These are phyloP conservation scores for Chrysocyon brachyurus DNA, from an alignment of 2,797 vertebrate species.

Conservation along the genomic window DNA sequence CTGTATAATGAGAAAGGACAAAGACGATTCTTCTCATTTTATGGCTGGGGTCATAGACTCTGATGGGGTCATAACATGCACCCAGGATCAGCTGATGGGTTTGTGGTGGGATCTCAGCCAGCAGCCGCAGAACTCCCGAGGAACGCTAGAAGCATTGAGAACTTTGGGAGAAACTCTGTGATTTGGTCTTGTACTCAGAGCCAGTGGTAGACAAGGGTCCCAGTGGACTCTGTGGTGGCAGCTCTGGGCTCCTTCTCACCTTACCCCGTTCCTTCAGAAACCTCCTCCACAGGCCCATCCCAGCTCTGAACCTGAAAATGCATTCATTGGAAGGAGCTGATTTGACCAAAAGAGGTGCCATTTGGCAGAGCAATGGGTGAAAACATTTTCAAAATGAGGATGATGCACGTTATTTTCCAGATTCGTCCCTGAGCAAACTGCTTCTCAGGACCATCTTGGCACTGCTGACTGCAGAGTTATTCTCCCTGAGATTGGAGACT, in stretches of 20 bases:
- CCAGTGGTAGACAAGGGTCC: not conserved
- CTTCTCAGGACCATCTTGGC: not conserved
- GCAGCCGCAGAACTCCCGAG: not conserved
- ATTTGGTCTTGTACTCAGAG: not conserved
- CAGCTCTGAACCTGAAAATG: not conserved
- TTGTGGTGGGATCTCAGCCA: too few relatives aligned
- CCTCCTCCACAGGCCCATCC: not conserved
- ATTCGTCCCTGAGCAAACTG: not conserved
- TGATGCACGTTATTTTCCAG: not conserved
- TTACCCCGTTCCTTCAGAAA: not conserved
- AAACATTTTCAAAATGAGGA: not conserved
- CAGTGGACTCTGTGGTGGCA: not conserved
- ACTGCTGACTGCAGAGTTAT: not conserved
- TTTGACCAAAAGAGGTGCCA: not conserved
- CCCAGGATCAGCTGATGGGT: not conserved
- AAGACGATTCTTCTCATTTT: not conserved
- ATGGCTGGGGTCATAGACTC: not conserved
- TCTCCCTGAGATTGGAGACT: not conserved
- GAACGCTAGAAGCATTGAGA: too few relatives aligned
- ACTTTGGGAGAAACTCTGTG: not conserved
- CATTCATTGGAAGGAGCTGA: not conserved
- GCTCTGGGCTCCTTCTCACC: not conserved
- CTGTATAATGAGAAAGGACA: not conserved
- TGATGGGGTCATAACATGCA: not conserved
- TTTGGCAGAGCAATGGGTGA: not conserved